Evolutionary conservation across 2,888 invertebrate genomes (phyloP), one percentile per base, ranked within the genome.

Genomic region (Cosmorhoe ocellata): DNA sequence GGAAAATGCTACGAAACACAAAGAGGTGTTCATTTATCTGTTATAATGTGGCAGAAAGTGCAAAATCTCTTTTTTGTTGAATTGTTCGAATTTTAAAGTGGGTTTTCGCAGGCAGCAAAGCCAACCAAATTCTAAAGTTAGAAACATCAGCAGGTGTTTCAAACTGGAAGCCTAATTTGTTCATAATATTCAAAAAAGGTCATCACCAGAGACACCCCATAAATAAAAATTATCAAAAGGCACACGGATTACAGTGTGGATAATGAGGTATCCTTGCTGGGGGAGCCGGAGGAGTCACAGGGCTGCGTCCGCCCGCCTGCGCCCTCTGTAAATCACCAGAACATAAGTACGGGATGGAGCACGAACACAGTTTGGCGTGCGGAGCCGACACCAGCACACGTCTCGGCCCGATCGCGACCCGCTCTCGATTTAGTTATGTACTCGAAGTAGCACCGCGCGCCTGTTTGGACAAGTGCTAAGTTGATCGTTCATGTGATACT

Each of bases 391-490:
- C 48, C 55, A 47, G 38, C 59, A 67, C 69, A 78, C 81, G 87
- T 74, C 46, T 27, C 56, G 74, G 58, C 58, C 66, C 60, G 52
- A 50, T 36, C 51, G 62, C 61, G 56, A 52, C 63, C 57, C 58
- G 63, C 69, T 64, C 63, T 63, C 62, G 59, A 59, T 59, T 72
- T 74, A 78, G 81, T 79, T 72, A 79, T 83, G 80, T 42, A 34
- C 42, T 42, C 42, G 42, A 82, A 77, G 76, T 71, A 74, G 71
- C 70, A 59, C 67, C 66, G 72, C 63, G 61, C 60, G 75, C 68
- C 80, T 82, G 81, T 85, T 88, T 86, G 81, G 81, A 89, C 87
- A 88, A 89, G 87, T 89, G 88, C 82, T 85, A 87, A 88, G 84
- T 88, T 87, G 86, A 86, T 87, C 86, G 87, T 85, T 82, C 77